Conservation (phyloP, 2,113 vertebrate genomes). For the Atractosteus spatula region DNA sequence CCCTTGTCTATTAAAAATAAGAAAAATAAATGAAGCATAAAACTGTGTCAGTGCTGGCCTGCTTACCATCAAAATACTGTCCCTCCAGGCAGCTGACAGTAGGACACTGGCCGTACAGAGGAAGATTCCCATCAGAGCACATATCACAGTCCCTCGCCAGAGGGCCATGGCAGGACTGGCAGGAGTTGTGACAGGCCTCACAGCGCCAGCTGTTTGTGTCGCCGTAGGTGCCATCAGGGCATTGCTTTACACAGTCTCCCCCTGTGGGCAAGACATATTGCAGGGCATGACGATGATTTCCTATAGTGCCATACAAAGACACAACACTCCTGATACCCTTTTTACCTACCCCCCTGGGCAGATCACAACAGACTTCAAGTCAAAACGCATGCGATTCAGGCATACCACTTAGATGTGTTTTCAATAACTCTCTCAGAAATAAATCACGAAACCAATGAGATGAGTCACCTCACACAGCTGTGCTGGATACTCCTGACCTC, state of each 20-base stretch:
- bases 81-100: slow-evolving; percentile 57
- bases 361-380: background rate
- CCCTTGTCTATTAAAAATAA: background rate
- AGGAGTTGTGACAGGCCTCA: slow-evolving; percentile 65
- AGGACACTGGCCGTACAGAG: slow-evolving; percentile 64
- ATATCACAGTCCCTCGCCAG: slow-evolving; percentile 60
- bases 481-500: no score
- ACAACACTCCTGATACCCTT: background rate
- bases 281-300: background rate
- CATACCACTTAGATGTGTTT: no score
- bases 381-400: no score
- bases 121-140: slow-evolving; percentile 55
- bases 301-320: background rate
- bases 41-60: background rate
- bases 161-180: slow-evolving; percentile 63
- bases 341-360: background rate
- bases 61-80: slow-evolving; percentile 67
- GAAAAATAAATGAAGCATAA: background rate
- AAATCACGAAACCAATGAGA: no score
- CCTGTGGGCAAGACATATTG: slow-evolving; percentile 40
- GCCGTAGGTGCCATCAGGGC: slow-evolving; percentile 58
- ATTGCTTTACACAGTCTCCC: slow-evolving; percentile 60
- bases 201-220: slow-evolving; percentile 66
- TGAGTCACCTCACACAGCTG: no score
- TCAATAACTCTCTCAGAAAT: no score